Conservation (phyloP, 1,140 invertebrate species). For the Hyposmocoma kahamanoa region DNA sequence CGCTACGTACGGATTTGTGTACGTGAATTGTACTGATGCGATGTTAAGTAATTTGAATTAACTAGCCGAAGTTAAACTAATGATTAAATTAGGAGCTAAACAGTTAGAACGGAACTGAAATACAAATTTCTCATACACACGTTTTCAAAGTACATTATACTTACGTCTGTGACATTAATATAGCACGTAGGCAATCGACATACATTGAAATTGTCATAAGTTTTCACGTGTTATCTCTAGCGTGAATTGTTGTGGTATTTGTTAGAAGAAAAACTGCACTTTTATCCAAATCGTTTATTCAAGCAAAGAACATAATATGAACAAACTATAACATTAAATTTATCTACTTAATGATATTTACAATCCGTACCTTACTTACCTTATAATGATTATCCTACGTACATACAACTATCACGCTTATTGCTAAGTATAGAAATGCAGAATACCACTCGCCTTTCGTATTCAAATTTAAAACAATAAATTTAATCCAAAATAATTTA, state of each 20-base stretch:
- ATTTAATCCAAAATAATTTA: background rate
- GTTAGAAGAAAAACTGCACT: slow-evolving; percentile 40
- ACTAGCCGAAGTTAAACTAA: no score
- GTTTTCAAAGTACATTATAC: no score
- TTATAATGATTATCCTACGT: slow-evolving; percentile 48
- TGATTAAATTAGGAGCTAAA: no score
- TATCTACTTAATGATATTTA: slow-evolving; percentile 73
- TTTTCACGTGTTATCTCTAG: no score
- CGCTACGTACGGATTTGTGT: background rate
- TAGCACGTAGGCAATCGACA: no score
- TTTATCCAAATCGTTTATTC: slow-evolving; percentile 72
- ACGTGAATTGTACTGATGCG: no score
- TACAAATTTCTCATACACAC: no score
- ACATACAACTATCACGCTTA: slow-evolving; percentile 54
- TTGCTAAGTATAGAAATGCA: slow-evolving; percentile 53
- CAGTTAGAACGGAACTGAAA: no score
- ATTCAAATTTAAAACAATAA: slow-evolving; percentile 1
- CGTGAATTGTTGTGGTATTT: no score
- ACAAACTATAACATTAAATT: slow-evolving; percentile 73
- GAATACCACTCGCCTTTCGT: slow-evolving; percentile 25
- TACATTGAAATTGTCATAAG: no score
- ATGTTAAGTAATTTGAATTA: no score
- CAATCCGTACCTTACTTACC: slow-evolving; percentile 59
- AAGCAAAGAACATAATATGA: slow-evolving; percentile 73
- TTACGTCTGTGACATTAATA: no score